Evolutionary conservation across 1,140 invertebrate species (phyloP).

Genomic region (Schlechtendalia chinensis): DNA sequence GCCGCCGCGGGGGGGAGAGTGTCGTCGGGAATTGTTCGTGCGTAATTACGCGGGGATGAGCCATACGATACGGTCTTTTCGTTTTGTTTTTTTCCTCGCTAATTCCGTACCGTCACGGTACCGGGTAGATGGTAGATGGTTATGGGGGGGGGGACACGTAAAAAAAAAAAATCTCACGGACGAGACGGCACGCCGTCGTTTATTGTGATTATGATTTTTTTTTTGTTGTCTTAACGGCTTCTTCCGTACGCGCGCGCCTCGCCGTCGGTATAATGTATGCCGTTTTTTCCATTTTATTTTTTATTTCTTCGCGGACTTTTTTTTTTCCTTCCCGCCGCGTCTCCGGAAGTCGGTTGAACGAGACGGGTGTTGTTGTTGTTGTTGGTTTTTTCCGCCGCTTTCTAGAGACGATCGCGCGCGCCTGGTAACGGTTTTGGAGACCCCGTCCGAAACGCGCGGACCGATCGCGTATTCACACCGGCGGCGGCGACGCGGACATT

Average conservation of each 20-base stretch:
- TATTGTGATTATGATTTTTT: background rate
- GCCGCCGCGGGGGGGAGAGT: constrained; percentile 35
- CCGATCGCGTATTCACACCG: no score
- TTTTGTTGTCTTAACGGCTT: constrained; percentile 47
- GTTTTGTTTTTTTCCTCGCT: background rate
- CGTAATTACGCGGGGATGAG: constrained; percentile 45
- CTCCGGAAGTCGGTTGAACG: constrained; percentile 2
- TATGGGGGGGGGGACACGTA: no score
- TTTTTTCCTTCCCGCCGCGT: no score
- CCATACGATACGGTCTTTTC: background rate
- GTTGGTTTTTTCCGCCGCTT: background rate
- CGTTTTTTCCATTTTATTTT: no score
- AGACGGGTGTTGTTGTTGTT: background rate
- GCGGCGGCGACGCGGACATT: no score
- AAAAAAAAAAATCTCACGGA: constrained; percentile 44
- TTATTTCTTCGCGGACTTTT: no score
- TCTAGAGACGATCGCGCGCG: background rate
- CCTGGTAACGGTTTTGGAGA: background rate
- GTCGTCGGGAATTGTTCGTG: no score
- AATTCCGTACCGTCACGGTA: constrained; percentile 11
- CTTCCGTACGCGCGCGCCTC: background rate
- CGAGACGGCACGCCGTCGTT: background rate
- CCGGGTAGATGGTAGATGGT: no score
- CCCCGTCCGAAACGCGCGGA: no score
- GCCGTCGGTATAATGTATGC: no score